phyloP scores from a whole-genome alignment of 2,797 vertebrate genomes.

The Lacerta agilis region DNA sequence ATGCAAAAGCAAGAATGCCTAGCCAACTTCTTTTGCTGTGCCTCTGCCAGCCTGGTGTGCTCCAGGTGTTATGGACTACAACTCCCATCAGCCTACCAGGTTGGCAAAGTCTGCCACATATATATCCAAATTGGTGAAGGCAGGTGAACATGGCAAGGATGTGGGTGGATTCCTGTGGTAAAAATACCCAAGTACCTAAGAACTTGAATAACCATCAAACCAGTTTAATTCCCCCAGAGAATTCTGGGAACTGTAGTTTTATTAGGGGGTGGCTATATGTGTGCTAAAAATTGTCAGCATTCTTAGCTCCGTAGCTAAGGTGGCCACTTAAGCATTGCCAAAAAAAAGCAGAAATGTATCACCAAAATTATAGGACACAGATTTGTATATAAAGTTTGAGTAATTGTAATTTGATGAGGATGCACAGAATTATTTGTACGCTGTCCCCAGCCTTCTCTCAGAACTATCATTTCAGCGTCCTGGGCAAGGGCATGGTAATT shows the following conservation, averaged over 20 bases:
- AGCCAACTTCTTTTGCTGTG: neutral
- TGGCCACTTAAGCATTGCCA: too few species aligned
- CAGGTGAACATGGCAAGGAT: neutral
- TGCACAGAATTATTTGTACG: neutral
- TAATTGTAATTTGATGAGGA: too few species aligned
- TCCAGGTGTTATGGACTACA: too few species aligned
- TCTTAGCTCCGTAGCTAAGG: too few species aligned
- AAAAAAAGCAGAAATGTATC: too few species aligned
- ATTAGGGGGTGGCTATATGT: too few species aligned
- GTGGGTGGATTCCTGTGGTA: neutral
- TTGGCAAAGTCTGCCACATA: too few species aligned
- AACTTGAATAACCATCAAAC: neutral
- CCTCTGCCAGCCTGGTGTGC: too few species aligned
- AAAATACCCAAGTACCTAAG: neutral
- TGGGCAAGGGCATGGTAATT: neutral
- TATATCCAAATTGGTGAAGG: neutral
- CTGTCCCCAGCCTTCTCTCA: neutral
- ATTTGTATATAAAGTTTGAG: too few species aligned
- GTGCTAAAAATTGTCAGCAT: too few species aligned
- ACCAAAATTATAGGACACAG: too few species aligned
- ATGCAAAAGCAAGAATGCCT: neutral
- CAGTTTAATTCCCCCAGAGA: neutral
- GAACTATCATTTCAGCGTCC: neutral
- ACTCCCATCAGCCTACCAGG: too few species aligned
- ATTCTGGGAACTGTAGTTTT: neutral